Evolutionary conservation across 2,113 vertebrate genomes (phyloP), one percentile per base, ranked within the genome.

Genomic region (Semnornis frantzii): DNA sequence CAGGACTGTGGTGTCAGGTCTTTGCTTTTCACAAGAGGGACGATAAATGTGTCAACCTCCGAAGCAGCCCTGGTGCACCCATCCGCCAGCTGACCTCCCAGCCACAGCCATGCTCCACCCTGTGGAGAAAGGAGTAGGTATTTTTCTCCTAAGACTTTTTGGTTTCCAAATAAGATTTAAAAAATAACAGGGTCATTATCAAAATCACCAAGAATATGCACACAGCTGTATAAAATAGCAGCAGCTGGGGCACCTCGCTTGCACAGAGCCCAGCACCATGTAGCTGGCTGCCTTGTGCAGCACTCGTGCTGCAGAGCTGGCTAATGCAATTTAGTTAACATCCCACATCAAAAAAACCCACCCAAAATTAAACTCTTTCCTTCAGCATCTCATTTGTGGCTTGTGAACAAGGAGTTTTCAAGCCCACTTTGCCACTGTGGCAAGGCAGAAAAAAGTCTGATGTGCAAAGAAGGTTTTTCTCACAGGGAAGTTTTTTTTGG

Each of bases 301-400:
- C 9, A 6, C 37, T 73, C 0, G 0, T 1, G 6, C 62, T 68
- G 48, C 48, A 79, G n/a, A 64, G n/a, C 24, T 44, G 30, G 55
- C 16, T 59, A 50, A 65, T 0, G 3, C 24, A n/a, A 65, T 59
- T 85, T 82, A 70, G 44, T 82, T 80, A 80, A 12, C 31, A 76
- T 83, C 12, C 44, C 27, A 76, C 46, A 86, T 44, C 5, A 30
- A 72, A 82, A 76, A 63, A 39, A 39, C 37, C 37, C 37, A 39
- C 37, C 25, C 8, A 4, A 76, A 75, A 85, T 57, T 3, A 24
- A 93, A 76, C 28, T 42, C 39, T 48, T 60, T 46, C 19, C 31
- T 85, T 90, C 30, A 71, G 28, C 68, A 23, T 27, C 48, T 44
- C 37, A 55, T 59, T 39, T 64, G 34, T 64, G 55, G n/a, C n/a